Evolutionary conservation across 2,888 invertebrate genomes (phyloP).

Genomic region (Amblyjoppa proteus): DNA sequence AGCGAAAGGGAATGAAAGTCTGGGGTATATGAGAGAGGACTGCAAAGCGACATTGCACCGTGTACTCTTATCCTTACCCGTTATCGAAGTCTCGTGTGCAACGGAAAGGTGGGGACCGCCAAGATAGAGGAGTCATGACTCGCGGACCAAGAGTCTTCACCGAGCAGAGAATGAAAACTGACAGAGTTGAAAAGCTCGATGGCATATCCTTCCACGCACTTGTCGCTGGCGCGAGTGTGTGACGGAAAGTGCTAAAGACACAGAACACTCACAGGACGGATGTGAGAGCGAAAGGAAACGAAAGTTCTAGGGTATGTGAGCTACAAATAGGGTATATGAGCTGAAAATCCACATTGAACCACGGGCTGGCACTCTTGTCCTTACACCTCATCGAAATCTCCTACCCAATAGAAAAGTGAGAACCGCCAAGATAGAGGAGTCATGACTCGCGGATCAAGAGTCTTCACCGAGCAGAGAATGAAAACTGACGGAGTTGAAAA

Average conservation of each 20-base stretch:
- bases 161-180: neutral
- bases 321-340: neutral
- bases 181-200: neutral
- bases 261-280: slow-evolving; percentile 11
- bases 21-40: slow-evolving; percentile 8
- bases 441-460: neutral
- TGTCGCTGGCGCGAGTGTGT: neutral
- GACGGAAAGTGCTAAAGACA: neutral
- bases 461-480: neutral
- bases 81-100: neutral
- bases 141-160: neutral
- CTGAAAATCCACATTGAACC: neutral
- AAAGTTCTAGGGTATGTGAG: slow-evolving; percentile 10
- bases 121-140: neutral
- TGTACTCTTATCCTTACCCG: neutral
- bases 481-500: neutral
- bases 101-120: neutral
- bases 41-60: neutral
- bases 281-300: slow-evolving; percentile 12
- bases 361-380: neutral
- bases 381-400: neutral
- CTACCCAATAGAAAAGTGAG: neutral
- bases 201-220: neutral
- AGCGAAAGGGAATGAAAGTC: slow-evolving; percentile 22
- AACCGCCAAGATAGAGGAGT: neutral